Conservation (phyloP, 2,113 vertebrate genomes). For the Baryphthengus martii region DNA sequence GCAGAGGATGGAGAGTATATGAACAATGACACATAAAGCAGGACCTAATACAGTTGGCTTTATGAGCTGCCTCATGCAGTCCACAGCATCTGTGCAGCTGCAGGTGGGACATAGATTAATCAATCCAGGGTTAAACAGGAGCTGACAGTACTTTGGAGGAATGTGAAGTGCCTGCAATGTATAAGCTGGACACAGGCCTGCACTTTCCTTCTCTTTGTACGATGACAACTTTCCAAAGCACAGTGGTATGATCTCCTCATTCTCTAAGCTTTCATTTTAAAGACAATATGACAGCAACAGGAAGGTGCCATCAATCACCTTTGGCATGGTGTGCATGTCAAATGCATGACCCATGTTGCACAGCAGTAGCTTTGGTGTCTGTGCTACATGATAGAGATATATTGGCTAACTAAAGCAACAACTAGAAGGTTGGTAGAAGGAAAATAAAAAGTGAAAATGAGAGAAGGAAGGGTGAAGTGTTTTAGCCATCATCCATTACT, state of each 20-base stretch:
- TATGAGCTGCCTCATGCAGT: background rate
- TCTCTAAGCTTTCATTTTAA: background rate
- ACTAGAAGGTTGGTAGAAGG: background rate
- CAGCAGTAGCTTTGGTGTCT: background rate
- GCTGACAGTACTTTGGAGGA: constrained; percentile 41
- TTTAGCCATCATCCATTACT: background rate
- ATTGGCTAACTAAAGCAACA: background rate
- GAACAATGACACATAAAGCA: background rate
- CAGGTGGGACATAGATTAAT: background rate
- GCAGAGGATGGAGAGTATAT: background rate
- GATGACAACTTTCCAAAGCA: background rate
- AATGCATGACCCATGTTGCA: background rate
- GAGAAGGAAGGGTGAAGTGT: background rate
- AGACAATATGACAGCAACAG: background rate
- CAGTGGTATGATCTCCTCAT: background rate
- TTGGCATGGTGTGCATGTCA: fast-evolving
- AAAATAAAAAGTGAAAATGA: background rate
- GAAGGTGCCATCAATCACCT: background rate
- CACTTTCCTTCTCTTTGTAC: background rate
- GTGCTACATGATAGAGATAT: background rate
- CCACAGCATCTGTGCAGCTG: background rate
- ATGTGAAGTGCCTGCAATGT: background rate
- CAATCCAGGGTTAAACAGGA: constrained; percentile 11
- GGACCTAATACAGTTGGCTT: background rate
- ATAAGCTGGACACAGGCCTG: background rate